phyloP scores from a whole-genome alignment of 2,888 invertebrate species.

The Drosophila paramelanica region DNA sequence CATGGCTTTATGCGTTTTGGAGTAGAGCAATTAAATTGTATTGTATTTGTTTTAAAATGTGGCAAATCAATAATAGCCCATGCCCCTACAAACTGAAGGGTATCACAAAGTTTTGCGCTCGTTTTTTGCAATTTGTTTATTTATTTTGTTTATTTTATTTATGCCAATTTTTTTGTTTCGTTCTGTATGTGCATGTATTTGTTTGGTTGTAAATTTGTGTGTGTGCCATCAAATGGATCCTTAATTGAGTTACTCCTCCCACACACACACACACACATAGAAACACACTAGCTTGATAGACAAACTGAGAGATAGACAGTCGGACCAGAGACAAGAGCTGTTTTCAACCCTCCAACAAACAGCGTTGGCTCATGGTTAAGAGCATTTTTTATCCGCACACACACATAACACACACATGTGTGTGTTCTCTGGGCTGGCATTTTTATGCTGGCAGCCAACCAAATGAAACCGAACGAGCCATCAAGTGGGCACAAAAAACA shows the following conservation, averaged over 20 bases:
- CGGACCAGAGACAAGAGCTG: constrained; percentile 52
- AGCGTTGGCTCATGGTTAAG: constrained; percentile 71
- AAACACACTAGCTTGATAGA: constrained; percentile 43
- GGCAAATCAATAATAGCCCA: background rate
- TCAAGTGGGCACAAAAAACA: constrained; percentile 73
- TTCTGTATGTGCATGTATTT: constrained; percentile 33
- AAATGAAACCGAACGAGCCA: constrained; percentile 73
- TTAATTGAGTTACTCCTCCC: constrained; percentile 86
- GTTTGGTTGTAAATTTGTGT: constrained; percentile 61
- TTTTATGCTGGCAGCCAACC: constrained; percentile 76
- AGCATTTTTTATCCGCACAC: constrained; percentile 67
- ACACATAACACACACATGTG: constrained; percentile 12
- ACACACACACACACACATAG: constrained; percentile 52
- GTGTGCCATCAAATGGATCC: constrained; percentile 85
- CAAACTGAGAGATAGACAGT: constrained; percentile 51
- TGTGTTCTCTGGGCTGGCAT: constrained; percentile 55
- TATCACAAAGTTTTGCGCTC: constrained; percentile 18
- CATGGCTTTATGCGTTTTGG: too few relatives aligned
- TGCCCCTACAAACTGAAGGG: background rate
- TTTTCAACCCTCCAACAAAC: constrained; percentile 69
- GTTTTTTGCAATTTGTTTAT: constrained; percentile 28
- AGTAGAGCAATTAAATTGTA: too few relatives aligned
- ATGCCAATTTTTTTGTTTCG: constrained; percentile 19
- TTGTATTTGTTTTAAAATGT: background rate
- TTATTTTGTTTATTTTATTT: constrained; percentile 10